phyloP scores from a whole-genome alignment of 2,113 vertebrate genomes.

The Microtus oregoni region DNA sequence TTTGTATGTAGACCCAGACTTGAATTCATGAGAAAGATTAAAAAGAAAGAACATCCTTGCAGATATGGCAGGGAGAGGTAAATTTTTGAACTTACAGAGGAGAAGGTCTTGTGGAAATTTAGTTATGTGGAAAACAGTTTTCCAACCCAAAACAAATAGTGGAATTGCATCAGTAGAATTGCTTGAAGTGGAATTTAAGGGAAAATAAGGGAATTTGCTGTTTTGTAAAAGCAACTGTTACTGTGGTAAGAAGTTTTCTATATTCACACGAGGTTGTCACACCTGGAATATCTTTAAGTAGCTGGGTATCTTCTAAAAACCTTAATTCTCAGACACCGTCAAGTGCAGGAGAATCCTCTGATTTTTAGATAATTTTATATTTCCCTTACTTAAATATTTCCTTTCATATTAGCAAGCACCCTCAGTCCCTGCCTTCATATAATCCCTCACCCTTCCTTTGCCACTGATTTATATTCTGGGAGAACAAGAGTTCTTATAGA shows the following conservation, averaged over 20 bases:
- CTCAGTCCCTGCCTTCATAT: not conserved
- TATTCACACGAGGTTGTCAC: too few species aligned
- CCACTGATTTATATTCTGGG: not conserved
- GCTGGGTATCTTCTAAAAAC: not conserved
- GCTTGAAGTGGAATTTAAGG: too few species aligned
- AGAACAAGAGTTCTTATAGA: not conserved
- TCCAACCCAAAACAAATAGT: too few species aligned
- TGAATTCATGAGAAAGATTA: not conserved
- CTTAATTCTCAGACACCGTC: not conserved
- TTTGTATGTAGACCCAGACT: too few species aligned
- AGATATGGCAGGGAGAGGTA: not conserved
- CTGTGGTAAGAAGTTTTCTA: not conserved
- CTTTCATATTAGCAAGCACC: not conserved
- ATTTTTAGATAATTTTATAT: not conserved
- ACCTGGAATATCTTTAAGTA: not conserved
- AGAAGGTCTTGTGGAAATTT: not conserved
- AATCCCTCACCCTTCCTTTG: not conserved
- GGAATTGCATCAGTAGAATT: too few species aligned
- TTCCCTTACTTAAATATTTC: not conserved
- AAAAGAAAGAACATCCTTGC: not conserved
- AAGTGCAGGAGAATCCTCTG: not conserved
- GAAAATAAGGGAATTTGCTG: not conserved
- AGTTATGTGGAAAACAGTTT: too few species aligned
- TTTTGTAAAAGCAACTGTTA: not conserved
- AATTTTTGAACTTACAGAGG: not conserved